phyloP scores from a whole-genome alignment of 2,113 vertebrate species.

The Rhinolophus sinicus region DNA sequence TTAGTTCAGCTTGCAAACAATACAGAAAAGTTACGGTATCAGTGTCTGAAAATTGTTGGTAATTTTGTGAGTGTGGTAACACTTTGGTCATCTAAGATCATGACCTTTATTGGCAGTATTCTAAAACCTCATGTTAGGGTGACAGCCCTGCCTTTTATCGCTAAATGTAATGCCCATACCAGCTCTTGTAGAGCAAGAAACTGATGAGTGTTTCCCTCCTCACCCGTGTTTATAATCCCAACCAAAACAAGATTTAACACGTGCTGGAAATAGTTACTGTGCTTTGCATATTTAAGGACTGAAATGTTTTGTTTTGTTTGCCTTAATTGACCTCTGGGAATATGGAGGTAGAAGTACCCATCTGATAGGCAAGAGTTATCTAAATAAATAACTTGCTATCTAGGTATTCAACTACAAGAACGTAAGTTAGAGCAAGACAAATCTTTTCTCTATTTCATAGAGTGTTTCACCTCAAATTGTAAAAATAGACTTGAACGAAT shows the following conservation, averaged over 20 bases:
- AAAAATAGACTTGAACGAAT: background rate
- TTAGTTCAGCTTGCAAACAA: background rate
- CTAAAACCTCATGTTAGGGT: background rate
- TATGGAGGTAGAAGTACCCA: background rate
- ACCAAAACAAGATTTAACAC: background rate
- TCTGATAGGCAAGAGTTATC: background rate
- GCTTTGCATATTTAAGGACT: background rate
- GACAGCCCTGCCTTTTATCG: background rate
- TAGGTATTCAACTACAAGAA: background rate
- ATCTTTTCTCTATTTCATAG: background rate
- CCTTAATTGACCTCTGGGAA: background rate
- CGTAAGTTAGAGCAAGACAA: background rate
- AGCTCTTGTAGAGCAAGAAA: conserved; percentile 10
- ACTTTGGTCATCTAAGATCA: background rate
- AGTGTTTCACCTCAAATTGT: background rate
- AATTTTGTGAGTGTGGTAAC: background rate
- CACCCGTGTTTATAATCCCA: background rate
- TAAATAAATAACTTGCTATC: background rate
- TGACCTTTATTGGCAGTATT: background rate
- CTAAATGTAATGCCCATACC: background rate
- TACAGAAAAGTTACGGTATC: background rate
- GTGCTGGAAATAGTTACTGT: background rate
- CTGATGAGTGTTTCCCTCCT: background rate
- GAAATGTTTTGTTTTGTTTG: background rate
- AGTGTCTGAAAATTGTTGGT: background rate